These are phyloP conservation scores for Poecilia velifera DNA, from an alignment of 2,797 vertebrate species.

Conservation along the genomic window DNA sequence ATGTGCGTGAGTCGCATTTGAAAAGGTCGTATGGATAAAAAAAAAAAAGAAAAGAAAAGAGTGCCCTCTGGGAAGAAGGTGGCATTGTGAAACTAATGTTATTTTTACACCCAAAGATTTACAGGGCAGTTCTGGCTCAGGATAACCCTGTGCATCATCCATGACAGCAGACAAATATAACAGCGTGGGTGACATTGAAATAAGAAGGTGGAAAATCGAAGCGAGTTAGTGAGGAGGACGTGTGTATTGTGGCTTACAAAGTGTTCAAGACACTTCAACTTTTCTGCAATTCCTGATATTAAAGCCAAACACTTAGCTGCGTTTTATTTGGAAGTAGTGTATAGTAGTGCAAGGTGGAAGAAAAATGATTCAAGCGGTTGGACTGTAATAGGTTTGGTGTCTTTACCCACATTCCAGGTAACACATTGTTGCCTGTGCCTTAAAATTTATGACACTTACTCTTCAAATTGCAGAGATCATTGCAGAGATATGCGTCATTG, in stretches of 20 bases:
- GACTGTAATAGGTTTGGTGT: neutral
- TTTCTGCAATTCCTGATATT: neutral
- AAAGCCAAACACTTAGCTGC: neutral
- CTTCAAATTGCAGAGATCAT: neutral
- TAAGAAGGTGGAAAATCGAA: neutral
- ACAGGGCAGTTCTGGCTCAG: neutral
- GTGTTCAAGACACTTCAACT: neutral
- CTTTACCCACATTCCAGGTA: neutral
- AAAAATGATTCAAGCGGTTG: neutral
- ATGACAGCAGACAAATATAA: constrained; percentile 2
- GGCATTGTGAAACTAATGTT: constrained; percentile 3
- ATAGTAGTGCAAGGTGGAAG: neutral
- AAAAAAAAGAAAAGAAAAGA: constrained; percentile 3
- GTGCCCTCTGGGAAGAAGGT: neutral
- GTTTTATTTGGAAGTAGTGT: neutral
- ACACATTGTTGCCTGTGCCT: neutral
- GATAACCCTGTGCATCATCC: neutral
- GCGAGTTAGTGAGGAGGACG: neutral
- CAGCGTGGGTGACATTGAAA: constrained; percentile 12
- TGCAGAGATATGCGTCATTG: neutral
- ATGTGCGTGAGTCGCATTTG: constrained; percentile 2
- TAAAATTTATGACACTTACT: neutral
- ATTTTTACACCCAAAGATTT: constrained; percentile 12
- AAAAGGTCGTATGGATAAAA: constrained; percentile 14
- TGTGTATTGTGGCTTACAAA: neutral